Conservation (phyloP, 2,797 vertebrate species). For the Podarcis lilfordi region DNA sequence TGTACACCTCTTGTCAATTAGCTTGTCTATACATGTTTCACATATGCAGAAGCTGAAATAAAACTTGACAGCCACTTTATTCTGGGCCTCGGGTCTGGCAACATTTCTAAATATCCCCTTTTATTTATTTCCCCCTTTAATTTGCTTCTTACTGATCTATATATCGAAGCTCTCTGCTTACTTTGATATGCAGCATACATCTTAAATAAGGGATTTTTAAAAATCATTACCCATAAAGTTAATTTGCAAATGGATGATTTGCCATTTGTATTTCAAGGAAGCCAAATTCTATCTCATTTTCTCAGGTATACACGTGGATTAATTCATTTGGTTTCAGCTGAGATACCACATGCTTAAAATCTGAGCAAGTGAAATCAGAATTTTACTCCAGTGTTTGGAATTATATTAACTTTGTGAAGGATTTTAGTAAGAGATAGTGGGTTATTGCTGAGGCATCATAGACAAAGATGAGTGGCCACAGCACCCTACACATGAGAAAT, state of each 20-base stretch:
- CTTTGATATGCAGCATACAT: neutral
- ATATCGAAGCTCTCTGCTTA: neutral
- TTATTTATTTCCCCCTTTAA: neutral
- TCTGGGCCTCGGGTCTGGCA: slow-evolving; percentile 1
- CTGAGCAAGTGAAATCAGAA: slow-evolving; percentile 20
- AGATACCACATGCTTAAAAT: slow-evolving; percentile 15
- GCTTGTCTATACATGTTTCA: neutral
- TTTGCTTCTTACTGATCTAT: slow-evolving; percentile 14
- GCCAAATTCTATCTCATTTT: slow-evolving; percentile 8
- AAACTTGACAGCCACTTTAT: slow-evolving; percentile 24
- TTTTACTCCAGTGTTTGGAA: neutral
- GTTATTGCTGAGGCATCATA: fast-evolving
- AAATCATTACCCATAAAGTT: slow-evolving; percentile 24
- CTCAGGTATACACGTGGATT: neutral
- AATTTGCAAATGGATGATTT: slow-evolving; percentile 15
- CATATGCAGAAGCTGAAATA: neutral
- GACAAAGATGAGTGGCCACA: neutral
- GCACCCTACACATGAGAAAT: neutral
- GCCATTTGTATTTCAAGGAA: neutral
- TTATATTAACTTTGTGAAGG: slow-evolving; percentile 2
- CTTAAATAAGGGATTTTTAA: slow-evolving; percentile 7
- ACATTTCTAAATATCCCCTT: slow-evolving; percentile 12
- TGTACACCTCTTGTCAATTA: slow-evolving; percentile 35
- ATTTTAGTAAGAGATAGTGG: neutral
- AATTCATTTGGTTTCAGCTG: slow-evolving; percentile 15